Conservation (phyloP, 2,888 invertebrate genomes). For the Alsophila aescularia region DNA sequence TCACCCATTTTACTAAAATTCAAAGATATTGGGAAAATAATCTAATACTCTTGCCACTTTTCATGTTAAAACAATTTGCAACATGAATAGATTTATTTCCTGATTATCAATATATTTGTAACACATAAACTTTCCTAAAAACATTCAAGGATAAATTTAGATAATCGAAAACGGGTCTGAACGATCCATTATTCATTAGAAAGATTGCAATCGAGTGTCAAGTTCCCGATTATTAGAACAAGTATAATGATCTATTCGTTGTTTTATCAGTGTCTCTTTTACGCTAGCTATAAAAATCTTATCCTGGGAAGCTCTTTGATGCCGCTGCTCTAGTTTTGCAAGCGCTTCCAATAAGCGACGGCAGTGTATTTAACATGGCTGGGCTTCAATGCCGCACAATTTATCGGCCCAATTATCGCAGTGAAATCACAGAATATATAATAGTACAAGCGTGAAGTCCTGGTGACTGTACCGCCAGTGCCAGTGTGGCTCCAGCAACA, state of each 20-base stretch:
- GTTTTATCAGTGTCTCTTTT: constrained; percentile 35
- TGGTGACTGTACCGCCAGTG: no score
- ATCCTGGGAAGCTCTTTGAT: constrained; percentile 31
- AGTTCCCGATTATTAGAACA: constrained; percentile 18
- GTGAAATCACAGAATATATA: constrained; percentile 48
- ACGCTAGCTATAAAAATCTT: constrained; percentile 33
- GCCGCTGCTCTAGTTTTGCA: constrained; percentile 27
- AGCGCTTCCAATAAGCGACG: constrained; percentile 29
- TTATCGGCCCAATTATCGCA: constrained; percentile 54
- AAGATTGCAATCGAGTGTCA: constrained; percentile 15
- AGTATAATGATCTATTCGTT: constrained; percentile 15
- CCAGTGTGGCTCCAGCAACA: constrained; percentile 43
- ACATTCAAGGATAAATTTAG: neutral
- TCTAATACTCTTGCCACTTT: no score
- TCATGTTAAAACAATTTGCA: no score
- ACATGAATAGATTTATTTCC: no score
- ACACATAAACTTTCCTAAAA: neutral
- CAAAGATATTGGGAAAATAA: no score
- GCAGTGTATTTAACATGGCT: constrained; percentile 22
- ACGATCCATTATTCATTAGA: neutral
- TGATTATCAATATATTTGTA: no score
- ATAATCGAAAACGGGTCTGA: neutral
- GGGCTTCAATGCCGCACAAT: constrained; percentile 45
- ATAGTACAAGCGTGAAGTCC: no score
- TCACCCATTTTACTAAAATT: no score